phyloP scores from a whole-genome alignment of 2,113 vertebrate genomes.

The Tragulus kanchil region DNA sequence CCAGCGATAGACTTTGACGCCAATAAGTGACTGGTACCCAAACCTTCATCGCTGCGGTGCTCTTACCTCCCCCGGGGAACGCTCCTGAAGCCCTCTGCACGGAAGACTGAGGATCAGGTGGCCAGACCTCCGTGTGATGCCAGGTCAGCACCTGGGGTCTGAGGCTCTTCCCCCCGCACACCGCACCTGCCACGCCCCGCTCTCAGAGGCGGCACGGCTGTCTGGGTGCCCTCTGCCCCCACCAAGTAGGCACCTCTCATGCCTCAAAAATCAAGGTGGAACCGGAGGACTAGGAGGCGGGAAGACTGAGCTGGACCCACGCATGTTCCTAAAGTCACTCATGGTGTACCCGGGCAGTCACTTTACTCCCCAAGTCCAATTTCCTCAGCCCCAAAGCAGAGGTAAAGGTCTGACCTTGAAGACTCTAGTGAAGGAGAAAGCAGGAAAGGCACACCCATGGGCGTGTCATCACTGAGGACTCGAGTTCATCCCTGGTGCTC shows the following conservation, averaged over 20 bases:
- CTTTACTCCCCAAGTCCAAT: background rate
- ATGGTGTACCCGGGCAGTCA: too few species aligned
- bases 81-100: fast-evolving
- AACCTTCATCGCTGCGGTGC: fast-evolving
- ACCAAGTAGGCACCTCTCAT: too few species aligned
- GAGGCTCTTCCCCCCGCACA: background rate
- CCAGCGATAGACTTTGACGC: background rate
- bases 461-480: too few species aligned
- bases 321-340: background rate
- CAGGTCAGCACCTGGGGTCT: background rate
- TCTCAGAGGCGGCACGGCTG: background rate
- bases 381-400: background rate
- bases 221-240: too few species aligned
- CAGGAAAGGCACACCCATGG: fast-evolving
- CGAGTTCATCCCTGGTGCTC: fast-evolving
- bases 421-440: fast-evolving
- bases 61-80: fast-evolving
- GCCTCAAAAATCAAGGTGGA: background rate
- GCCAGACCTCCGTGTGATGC: too few species aligned
- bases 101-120: fast-evolving
- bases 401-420: background rate
- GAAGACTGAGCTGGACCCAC: background rate
- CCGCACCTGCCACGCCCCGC: fast-evolving
- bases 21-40: background rate
- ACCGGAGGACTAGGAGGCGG: background rate